A percentile compares a stretch with the other conserved stretches of the same genome.
Evolutionary conservation across 2,888 invertebrate genomes (phyloP).

Genomic region (Trichogramma evanescens): DNA sequence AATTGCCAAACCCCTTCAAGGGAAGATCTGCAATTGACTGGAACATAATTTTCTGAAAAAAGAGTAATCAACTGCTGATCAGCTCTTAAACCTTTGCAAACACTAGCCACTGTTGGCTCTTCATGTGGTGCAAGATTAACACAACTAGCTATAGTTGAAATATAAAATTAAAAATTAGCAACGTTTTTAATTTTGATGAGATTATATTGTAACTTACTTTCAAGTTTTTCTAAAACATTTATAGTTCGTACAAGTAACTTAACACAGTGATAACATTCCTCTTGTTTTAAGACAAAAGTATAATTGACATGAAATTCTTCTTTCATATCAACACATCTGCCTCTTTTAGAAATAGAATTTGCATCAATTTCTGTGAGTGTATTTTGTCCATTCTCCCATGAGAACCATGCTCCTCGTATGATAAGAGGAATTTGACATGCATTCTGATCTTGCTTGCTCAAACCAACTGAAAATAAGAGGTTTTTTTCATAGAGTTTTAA

Average conservation of each 20-base stretch:
- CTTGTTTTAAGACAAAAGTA: slow-evolving; percentile 68
- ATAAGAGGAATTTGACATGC: slow-evolving; percentile 69
- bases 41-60: slow-evolving; percentile 83
- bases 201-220: slow-evolving; percentile 55
- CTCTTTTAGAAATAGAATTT: slow-evolving; percentile 68
- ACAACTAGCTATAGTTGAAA: slow-evolving; percentile 58
- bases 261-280: slow-evolving; percentile 76
- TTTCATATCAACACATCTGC: slow-evolving; percentile 65
- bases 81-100: slow-evolving; percentile 67
- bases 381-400: slow-evolving; percentile 78
- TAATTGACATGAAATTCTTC: slow-evolving; percentile 75
- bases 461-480: slow-evolving; percentile 9
- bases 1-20: slow-evolving; percentile 96
- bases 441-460: slow-evolving; percentile 8
- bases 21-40: slow-evolving; percentile 85
- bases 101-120: slow-evolving; percentile 66
- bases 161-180: background rate
- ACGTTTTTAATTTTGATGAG: background rate
- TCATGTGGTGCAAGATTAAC: slow-evolving; percentile 60
- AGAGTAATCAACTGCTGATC: slow-evolving; percentile 78
- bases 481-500: background rate
- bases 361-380: slow-evolving; percentile 78
- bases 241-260: slow-evolving; percentile 77
- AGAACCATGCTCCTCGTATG: slow-evolving; percentile 83
- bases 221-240: slow-evolving; percentile 82